Conservation (phyloP, 2,113 vertebrate genomes). For the Dromas ardeola region DNA sequence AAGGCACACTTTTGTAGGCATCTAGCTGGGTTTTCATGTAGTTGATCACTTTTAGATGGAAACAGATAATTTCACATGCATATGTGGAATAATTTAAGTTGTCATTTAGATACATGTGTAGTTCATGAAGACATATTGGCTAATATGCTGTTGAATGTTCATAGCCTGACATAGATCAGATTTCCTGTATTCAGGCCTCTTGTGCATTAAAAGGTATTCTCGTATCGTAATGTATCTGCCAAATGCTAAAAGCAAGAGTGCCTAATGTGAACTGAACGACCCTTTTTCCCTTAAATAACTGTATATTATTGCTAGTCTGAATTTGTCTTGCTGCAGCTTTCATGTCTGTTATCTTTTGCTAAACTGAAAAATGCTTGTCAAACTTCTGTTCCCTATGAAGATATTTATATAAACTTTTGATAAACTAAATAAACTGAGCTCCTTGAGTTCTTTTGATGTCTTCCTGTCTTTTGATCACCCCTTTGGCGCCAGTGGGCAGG, state of each 20-base stretch:
- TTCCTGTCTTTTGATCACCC: background rate
- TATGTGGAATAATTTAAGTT: background rate
- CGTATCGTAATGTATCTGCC: background rate
- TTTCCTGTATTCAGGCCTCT: background rate
- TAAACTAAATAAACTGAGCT: conserved; percentile 59
- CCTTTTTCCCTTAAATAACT: background rate
- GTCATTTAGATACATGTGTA: background rate
- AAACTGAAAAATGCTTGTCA: conserved; percentile 26
- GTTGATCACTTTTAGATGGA: background rate
- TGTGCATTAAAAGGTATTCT: background rate
- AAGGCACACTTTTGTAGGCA: background rate
- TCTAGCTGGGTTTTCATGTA: background rate
- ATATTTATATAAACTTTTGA: conserved; percentile 33
- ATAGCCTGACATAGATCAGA: background rate
- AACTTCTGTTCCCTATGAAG: conserved; percentile 22
- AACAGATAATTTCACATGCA: background rate
- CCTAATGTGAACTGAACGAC: background rate
- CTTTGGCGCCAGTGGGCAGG: background rate
- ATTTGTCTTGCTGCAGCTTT: background rate
- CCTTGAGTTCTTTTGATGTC: conserved; percentile 12
- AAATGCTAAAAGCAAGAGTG: background rate
- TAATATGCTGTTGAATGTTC: background rate
- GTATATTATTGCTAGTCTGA: background rate
- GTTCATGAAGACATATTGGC: background rate
- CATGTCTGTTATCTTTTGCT: background rate